Conservation (phyloP, 2,113 vertebrate genomes). For the Pithys albifrons region DNA sequence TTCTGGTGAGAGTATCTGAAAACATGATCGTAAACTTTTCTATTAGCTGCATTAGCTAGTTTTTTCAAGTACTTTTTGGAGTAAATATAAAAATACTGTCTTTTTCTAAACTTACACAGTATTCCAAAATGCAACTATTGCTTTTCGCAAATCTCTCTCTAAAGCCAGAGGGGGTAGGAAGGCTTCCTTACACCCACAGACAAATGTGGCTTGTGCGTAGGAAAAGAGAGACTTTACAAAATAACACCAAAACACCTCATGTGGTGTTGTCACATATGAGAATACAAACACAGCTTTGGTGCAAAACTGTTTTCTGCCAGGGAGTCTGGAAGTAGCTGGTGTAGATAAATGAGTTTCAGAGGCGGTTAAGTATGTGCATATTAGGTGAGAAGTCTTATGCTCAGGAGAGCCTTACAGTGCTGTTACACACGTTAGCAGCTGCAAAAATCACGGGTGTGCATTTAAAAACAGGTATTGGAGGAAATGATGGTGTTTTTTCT, state of each 20-base stretch:
- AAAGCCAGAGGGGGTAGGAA: not conserved
- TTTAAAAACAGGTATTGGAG: conserved; percentile 2
- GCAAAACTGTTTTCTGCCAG: conserved; percentile 46
- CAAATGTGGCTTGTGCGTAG: not conserved
- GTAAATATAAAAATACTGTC: not conserved
- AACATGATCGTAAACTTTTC: not conserved
- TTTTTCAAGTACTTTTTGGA: not conserved
- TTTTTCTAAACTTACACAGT: not conserved
- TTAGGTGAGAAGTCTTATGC: conserved; percentile 45
- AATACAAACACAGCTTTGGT: conserved; percentile 60
- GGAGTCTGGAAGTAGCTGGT: conserved; percentile 35
- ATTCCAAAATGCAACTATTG: not conserved
- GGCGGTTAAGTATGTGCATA: not conserved
- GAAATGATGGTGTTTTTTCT: not conserved
- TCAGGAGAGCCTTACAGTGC: not conserved
- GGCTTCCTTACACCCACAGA: not conserved
- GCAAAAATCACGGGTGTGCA: not conserved
- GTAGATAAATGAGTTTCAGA: conserved; percentile 34
- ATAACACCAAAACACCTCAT: conserved; percentile 45
- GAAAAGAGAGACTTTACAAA: conserved; percentile 50
- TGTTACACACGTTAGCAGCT: not conserved
- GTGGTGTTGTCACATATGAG: conserved; percentile 39
- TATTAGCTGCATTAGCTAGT: too few relatives aligned
- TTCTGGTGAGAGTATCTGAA: not conserved
- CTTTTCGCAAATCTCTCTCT: not conserved